Conservation (phyloP, 2,797 vertebrate genomes). For the Rousettus madagascariensis region DNA sequence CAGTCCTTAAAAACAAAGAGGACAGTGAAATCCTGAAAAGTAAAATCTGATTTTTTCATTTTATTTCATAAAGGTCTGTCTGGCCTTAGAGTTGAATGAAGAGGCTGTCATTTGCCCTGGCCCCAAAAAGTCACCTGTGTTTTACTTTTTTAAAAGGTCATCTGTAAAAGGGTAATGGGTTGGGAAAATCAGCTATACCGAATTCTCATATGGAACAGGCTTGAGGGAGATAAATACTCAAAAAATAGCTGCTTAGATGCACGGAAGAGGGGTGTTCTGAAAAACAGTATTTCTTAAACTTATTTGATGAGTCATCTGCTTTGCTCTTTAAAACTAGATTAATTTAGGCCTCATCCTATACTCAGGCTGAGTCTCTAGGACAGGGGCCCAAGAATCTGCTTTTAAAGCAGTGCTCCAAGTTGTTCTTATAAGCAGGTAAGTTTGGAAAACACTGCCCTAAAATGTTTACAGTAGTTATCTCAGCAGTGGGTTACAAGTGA, state of each 20-base stretch:
- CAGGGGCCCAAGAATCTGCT: not conserved
- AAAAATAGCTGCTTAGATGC: not conserved
- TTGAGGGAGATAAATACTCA: not conserved
- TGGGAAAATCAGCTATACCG: not conserved
- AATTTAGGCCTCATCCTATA: not conserved
- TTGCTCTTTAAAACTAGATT: not conserved
- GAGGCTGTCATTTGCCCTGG: not conserved
- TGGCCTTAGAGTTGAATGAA: constrained; percentile 8
- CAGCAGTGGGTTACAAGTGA: not conserved
- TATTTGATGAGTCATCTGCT: not conserved
- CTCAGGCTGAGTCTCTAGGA: not conserved
- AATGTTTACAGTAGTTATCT: not conserved
- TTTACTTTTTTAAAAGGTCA: not conserved
- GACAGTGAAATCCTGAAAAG: not conserved
- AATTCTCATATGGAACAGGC: not conserved
- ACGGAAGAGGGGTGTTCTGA: not conserved
- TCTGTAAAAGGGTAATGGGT: not conserved
- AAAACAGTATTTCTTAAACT: not conserved
- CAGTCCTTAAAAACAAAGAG: not conserved
- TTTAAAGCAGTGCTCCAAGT: not conserved
- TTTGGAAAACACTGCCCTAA: not conserved
- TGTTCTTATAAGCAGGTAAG: not conserved
- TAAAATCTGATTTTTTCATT: not conserved
- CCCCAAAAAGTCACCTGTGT: not conserved
- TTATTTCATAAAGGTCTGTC: not conserved